These are phyloP conservation scores for Halichoerus grypus DNA, from an alignment of 2,113 vertebrate genomes.

Conservation along the genomic window DNA sequence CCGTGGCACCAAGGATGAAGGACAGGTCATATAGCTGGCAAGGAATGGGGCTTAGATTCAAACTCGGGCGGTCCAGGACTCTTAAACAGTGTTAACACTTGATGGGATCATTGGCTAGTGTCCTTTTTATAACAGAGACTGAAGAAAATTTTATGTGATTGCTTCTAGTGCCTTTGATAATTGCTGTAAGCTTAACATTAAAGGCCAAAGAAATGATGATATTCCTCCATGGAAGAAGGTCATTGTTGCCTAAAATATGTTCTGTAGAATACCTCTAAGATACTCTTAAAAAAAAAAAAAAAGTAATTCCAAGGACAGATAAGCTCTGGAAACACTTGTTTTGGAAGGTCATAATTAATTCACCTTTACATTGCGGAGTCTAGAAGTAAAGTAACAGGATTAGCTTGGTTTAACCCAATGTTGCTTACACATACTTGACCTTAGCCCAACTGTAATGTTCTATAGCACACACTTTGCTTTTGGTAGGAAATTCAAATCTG, in stretches of 20 bases:
- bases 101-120: background rate
- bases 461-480: background rate
- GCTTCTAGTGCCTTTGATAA: constrained; percentile 38
- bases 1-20: background rate
- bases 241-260: constrained; percentile 20
- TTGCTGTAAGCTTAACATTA: background rate
- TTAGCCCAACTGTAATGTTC: background rate
- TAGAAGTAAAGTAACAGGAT: background rate
- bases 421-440: background rate
- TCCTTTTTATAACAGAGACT: constrained; percentile 30
- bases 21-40: background rate
- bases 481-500: background rate
- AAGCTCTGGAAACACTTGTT: background rate
- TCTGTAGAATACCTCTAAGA: constrained; percentile 1
- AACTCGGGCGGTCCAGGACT: background rate
- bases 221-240: constrained; percentile 37
- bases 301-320: background rate
- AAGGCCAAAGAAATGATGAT: background rate
- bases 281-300: background rate
- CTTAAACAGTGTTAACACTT: background rate
- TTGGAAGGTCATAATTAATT: constrained; percentile 1
- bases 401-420: background rate
- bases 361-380: background rate
- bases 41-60: background rate
- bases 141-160: background rate